Conservation (phyloP, 2,113 vertebrate species). For the Pionites leucogaster region DNA sequence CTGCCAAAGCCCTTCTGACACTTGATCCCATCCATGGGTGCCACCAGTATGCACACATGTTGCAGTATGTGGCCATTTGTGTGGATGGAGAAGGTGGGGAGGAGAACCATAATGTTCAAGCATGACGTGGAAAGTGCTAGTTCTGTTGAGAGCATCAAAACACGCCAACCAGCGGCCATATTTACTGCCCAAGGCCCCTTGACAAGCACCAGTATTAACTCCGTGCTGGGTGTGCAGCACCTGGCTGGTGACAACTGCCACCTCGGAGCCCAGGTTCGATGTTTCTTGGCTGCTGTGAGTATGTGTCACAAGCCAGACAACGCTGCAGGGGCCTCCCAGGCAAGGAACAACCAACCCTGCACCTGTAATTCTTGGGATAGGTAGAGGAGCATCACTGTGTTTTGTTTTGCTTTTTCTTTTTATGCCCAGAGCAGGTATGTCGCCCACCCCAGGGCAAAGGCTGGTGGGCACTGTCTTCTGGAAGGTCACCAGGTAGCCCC, state of each 20-base stretch:
- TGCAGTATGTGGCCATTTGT: background rate
- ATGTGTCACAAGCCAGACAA: rapidly evolving
- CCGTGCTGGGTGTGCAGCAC: rapidly evolving
- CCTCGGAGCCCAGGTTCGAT: background rate
- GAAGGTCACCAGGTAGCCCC: conserved; percentile 40
- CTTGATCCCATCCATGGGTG: rapidly evolving
- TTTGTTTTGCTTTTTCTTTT: background rate
- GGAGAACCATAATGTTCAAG: background rate
- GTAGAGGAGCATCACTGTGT: background rate
- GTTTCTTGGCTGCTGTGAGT: background rate
- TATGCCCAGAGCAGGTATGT: background rate
- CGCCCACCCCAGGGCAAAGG: background rate
- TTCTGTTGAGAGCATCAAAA: background rate
- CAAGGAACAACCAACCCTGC: rapidly evolving
- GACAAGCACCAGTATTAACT: background rate
- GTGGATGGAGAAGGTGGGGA: background rate
- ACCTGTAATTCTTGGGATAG: background rate
- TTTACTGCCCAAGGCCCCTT: background rate
- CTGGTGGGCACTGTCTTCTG: background rate
- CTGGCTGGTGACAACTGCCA: background rate
- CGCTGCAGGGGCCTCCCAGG: background rate
- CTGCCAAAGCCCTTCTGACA: background rate
- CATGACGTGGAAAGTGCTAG: background rate
- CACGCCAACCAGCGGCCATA: rapidly evolving
- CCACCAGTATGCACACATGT: rapidly evolving